Evolutionary conservation across 2,797 vertebrate species (phyloP).

Genomic region (Rhynchotus rufescens): DNA sequence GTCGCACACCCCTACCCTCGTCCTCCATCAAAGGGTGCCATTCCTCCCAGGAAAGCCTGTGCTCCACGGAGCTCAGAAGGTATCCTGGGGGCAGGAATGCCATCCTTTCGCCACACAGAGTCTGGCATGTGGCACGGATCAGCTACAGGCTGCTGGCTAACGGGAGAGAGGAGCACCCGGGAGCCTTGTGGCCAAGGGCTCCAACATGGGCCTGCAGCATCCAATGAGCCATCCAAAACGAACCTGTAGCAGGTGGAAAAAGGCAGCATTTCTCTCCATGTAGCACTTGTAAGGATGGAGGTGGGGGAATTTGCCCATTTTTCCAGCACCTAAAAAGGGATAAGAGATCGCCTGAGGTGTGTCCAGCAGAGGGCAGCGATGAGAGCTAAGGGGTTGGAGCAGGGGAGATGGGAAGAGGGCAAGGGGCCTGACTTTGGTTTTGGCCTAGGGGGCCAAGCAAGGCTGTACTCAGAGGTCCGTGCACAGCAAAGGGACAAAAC

Average conservation of each 20-base stretch:
- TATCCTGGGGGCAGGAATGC: not conserved
- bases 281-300: fast-evolving
- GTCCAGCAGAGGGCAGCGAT: not conserved
- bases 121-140: not conserved
- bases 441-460: not conserved
- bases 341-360: not conserved
- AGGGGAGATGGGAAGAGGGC: not conserved
- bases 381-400: not conserved
- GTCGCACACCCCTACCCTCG: not conserved
- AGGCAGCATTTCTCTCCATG: not conserved
- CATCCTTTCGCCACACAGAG: no score
- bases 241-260: not conserved
- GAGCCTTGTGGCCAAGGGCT: not conserved
- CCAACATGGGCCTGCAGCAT: not conserved
- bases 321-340: not conserved
- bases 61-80: not conserved
- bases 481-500: not conserved
- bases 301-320: not conserved
- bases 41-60: not conserved
- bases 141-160: not conserved
- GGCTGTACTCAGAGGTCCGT: not conserved
- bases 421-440: not conserved
- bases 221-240: no score
- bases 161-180: not conserved
- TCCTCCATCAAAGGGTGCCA: not conserved